Percentiles rank a stretch among this genome's conserved stretches.
These are phyloP conservation scores for Eilema caniola DNA, from an alignment of 2,888 invertebrate species.

Conservation along the genomic window DNA sequence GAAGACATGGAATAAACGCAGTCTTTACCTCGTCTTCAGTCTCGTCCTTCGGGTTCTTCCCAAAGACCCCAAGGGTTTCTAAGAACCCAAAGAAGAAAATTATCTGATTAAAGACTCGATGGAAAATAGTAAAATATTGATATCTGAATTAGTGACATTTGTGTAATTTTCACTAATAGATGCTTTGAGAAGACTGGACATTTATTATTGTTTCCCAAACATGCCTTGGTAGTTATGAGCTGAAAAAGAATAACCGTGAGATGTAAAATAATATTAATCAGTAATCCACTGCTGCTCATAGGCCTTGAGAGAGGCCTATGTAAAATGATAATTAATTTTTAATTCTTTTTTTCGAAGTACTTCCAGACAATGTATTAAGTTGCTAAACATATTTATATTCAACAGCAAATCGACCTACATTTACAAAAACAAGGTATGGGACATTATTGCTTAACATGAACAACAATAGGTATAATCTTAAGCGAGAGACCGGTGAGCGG, in stretches of 20 bases:
- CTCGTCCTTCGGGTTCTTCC: too few species aligned
- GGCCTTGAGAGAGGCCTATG: too few species aligned
- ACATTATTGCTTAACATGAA: slow-evolving; percentile 27
- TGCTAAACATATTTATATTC: slow-evolving; percentile 15
- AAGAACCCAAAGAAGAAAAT: neutral
- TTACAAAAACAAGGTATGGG: slow-evolving; percentile 30
- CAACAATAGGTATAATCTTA: slow-evolving; percentile 28
- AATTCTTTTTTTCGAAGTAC: too few species aligned
- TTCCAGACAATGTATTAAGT: neutral
- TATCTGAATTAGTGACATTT: neutral
- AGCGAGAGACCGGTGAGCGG: slow-evolving; percentile 26
- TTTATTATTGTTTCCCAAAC: neutral
- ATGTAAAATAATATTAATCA: neutral
- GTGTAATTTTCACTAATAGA: too few species aligned
- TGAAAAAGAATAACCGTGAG: neutral
- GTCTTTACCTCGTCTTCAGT: too few species aligned
- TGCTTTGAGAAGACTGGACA: neutral
- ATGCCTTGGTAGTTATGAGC: neutral
- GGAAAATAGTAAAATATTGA: too few species aligned
- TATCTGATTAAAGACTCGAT: neutral
- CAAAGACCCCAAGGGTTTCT: too few species aligned
- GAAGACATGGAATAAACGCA: too few species aligned
- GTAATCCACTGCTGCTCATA: too few species aligned
- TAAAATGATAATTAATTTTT: too few species aligned
- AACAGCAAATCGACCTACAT: slow-evolving; percentile 23